phyloP scores from a whole-genome alignment of 1,140 invertebrate species.

The Marisa cornuarietis region DNA sequence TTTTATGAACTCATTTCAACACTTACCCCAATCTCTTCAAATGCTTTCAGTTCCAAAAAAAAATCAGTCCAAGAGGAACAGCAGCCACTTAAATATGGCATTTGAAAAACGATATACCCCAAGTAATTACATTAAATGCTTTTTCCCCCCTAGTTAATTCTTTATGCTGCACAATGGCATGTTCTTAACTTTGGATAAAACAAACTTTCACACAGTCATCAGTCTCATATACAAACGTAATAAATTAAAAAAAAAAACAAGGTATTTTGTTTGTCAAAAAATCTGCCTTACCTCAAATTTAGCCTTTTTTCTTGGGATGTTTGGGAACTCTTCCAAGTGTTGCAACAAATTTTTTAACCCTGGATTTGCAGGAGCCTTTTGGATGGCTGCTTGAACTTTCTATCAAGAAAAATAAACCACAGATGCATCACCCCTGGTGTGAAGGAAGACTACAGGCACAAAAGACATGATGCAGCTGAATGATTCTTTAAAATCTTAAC shows the following conservation, averaged over 20 bases:
- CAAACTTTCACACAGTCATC: not conserved
- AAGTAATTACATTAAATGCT: too few relatives aligned
- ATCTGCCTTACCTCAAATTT: constrained; percentile 75
- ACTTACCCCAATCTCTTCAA: too few relatives aligned
- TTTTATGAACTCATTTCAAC: too few relatives aligned
- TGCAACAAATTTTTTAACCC: constrained; percentile 75
- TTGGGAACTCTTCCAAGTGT: constrained; percentile 78
- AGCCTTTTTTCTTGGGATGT: constrained; percentile 89
- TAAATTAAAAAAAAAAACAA: not conserved
- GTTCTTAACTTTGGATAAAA: not conserved
- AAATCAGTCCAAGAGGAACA: too few relatives aligned
- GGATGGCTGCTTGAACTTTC: constrained; percentile 77
- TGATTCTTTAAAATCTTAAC: too few relatives aligned
- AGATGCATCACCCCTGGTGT: not conserved
- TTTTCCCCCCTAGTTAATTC: too few relatives aligned
- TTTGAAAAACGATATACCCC: too few relatives aligned
- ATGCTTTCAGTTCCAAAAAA: too few relatives aligned
- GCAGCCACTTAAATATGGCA: too few relatives aligned
- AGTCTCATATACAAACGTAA: not conserved
- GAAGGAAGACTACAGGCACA: too few relatives aligned
- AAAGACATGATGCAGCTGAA: too few relatives aligned
- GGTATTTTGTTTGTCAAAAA: not conserved
- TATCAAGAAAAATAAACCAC: constrained; percentile 40
- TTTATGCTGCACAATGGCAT: not conserved
- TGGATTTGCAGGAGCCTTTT: constrained; percentile 70